These are phyloP conservation scores for Muscidifurax raptorellus DNA, from an alignment of 1,140 invertebrate species.

Conservation along the genomic window DNA sequence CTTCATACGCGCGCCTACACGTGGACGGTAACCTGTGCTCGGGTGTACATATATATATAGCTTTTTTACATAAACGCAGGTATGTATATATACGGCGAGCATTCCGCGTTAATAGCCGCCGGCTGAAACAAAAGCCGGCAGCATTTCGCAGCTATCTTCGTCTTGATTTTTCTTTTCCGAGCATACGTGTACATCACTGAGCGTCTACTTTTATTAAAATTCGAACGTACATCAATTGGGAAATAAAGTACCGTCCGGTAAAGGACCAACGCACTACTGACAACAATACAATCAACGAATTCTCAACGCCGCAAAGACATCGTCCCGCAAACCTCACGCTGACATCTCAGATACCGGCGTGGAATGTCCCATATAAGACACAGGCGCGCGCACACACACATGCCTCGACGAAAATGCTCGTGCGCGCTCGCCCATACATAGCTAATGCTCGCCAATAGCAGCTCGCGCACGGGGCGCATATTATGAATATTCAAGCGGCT, in stretches of 20 bases:
- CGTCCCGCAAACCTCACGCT: no score
- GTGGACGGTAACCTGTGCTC: neutral
- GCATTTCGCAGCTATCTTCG: no score
- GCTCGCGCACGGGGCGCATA: neutral
- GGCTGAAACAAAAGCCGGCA: neutral
- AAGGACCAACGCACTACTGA: no score
- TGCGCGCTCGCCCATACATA: constrained; percentile 7
- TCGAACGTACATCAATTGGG: no score
- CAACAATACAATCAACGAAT: no score
- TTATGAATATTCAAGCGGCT: constrained; percentile 43
- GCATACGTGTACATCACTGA: no score
- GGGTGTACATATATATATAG: no score
- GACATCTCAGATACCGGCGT: neutral
- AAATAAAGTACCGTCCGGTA: no score
- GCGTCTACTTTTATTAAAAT: no score
- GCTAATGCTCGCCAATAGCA: constrained; percentile 32
- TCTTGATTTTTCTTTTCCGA: no score
- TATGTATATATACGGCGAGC: neutral
- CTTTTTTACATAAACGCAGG: no score
- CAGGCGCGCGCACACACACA: neutral
- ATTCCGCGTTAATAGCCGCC: neutral
- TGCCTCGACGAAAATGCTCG: neutral
- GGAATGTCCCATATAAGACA: neutral
- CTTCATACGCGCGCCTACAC: neutral
- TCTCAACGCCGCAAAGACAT: no score